phyloP scores from a whole-genome alignment of 2,113 vertebrate genomes.

The Podilymbus podiceps region DNA sequence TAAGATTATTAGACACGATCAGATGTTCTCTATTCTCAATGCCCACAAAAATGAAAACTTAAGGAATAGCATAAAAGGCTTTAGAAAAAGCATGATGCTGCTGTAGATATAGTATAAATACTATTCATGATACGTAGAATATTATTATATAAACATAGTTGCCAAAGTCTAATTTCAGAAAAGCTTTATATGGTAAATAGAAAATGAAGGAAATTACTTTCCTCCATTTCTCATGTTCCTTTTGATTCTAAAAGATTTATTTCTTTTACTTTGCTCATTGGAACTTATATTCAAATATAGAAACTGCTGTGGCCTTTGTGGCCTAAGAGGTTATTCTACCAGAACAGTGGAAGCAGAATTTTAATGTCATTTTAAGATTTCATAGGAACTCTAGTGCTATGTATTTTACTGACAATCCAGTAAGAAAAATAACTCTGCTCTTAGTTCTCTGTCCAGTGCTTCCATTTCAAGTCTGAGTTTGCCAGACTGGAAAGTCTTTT shows the following conservation, averaged over 20 bases:
- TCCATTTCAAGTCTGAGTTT: background rate
- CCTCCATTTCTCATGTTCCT: background rate
- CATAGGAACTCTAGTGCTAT: background rate
- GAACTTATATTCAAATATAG: background rate
- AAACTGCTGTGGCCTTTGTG: background rate
- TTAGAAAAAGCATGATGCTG: background rate
- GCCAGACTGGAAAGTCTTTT: background rate
- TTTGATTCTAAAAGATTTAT: background rate
- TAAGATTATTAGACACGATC: constrained; percentile 9
- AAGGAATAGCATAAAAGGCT: background rate
- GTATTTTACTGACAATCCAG: background rate
- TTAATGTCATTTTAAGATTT: background rate
- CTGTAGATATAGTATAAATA: background rate
- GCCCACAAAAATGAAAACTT: background rate
- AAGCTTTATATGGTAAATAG: background rate
- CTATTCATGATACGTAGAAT: background rate
- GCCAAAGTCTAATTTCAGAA: background rate
- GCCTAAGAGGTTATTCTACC: background rate
- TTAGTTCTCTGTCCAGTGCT: background rate
- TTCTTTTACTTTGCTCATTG: background rate
- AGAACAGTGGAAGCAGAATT: background rate
- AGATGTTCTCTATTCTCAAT: constrained; percentile 30
- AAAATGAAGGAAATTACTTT: background rate
- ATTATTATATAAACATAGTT: background rate
- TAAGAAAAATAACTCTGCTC: background rate